These are phyloP conservation scores for Tyto alba DNA, from an alignment of 2,113 vertebrate genomes.

Conservation along the genomic window DNA sequence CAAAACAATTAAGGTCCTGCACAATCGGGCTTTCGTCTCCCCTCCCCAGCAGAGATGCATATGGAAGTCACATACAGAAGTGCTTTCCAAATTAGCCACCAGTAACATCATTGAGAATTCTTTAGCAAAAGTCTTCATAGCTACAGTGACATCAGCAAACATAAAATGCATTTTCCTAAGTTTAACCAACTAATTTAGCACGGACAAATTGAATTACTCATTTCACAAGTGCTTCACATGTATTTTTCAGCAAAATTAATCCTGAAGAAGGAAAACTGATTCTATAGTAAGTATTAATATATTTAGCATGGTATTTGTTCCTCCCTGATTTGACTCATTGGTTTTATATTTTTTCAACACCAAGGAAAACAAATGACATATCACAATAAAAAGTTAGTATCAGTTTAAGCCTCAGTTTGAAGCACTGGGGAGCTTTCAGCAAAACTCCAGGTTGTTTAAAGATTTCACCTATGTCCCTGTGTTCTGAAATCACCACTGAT, in stretches of 20 bases:
- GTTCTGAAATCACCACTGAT: background rate
- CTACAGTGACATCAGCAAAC: background rate
- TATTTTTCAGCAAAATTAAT: background rate
- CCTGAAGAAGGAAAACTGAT: background rate
- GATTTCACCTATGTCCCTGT: background rate
- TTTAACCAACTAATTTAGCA: background rate
- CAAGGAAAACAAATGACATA: background rate
- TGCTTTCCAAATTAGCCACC: background rate
- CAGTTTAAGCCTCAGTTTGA: background rate
- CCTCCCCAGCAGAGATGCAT: background rate
- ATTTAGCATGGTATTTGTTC: background rate
- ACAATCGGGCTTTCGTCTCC: background rate
- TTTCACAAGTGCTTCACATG: background rate
- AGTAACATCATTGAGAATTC: background rate
- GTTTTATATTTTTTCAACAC: background rate
- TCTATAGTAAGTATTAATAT: background rate
- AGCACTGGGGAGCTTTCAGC: background rate
- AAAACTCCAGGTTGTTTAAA: background rate
- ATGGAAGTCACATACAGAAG: background rate
- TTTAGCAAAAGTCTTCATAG: background rate
- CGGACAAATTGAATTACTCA: background rate
- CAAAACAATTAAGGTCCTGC: background rate
- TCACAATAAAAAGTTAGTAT: background rate
- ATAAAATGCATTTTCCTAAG: background rate
- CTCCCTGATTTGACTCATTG: background rate